A percentile compares a stretch with the other conserved stretches of the same genome.
phyloP scores from a whole-genome alignment of 2,888 invertebrate genomes.

The Dermolepida albohirtum region DNA sequence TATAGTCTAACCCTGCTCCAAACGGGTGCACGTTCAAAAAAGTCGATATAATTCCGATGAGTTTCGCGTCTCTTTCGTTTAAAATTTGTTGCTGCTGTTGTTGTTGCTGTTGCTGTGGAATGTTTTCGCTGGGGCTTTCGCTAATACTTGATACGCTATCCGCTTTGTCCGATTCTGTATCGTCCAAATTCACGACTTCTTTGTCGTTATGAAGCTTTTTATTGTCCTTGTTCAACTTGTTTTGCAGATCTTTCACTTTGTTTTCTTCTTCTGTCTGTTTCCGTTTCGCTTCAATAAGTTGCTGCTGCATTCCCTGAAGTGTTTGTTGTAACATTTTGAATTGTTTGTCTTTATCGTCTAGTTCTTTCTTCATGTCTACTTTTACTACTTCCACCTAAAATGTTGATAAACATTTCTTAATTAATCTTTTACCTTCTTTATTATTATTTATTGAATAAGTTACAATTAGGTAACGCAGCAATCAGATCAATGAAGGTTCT shows the following conservation, averaged over 20 bases:
- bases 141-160: conserved; percentile 54
- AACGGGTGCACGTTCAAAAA: conserved; percentile 94
- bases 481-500: no score
- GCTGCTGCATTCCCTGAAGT: conserved; percentile 72
- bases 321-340: conserved; percentile 79
- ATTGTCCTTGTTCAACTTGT: conserved; percentile 51
- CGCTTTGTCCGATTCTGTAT: conserved; percentile 62
- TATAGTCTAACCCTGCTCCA: conserved; percentile 90
- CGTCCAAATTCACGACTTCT: conserved; percentile 66
- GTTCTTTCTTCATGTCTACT: conserved; percentile 80
- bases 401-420: background rate
- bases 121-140: conserved; percentile 58
- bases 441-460: no score
- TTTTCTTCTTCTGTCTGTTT: conserved; percentile 69
- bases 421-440: no score
- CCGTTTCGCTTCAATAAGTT: conserved; percentile 70
- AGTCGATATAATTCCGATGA: conserved; percentile 89
- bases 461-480: no score
- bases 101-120: conserved; percentile 10
- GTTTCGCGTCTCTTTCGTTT: conserved; percentile 75
- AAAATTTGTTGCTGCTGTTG: conserved; percentile 50
- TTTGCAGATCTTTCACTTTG: conserved; percentile 67
- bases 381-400: conserved; percentile 81
- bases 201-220: conserved; percentile 55
- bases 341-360: conserved; percentile 88